Evolutionary conservation across 2,113 vertebrate genomes (phyloP).

Genomic region (Xenopus borealis): DNA sequence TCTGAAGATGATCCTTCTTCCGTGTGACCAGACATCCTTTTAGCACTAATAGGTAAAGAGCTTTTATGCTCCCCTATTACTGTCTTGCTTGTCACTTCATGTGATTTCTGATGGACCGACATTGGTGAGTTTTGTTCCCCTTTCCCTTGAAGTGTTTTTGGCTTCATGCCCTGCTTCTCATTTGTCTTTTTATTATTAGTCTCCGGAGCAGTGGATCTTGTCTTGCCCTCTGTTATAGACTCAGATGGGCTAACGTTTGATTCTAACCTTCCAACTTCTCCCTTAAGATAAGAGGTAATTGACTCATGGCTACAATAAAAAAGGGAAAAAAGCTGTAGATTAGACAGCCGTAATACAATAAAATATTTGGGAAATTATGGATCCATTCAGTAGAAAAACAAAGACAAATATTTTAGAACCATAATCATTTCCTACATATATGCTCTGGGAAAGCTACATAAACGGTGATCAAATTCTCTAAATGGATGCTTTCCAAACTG

Average conservation of each 20-base stretch:
- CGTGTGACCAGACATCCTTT: constrained; percentile 74
- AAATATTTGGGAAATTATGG: neutral
- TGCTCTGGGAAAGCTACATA: no score
- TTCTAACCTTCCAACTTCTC: constrained; percentile 79
- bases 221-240: constrained; percentile 67
- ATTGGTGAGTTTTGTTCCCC: constrained; percentile 59
- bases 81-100: constrained; percentile 68
- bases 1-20: constrained; percentile 79
- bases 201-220: constrained; percentile 68
- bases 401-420: no score
- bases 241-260: constrained; percentile 80
- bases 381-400: neutral
- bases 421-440: no score
- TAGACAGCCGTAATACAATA: constrained; percentile 12
- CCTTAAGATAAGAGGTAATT: constrained; percentile 85
- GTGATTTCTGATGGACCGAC: constrained; percentile 66
- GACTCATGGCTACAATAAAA: constrained; percentile 78
- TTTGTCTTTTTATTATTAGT: constrained; percentile 64
- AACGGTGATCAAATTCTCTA: no score
- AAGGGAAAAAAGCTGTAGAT: constrained; percentile 16
- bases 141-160: constrained; percentile 58
- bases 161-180: constrained; percentile 67
- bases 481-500: no score
- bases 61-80: constrained; percentile 66
- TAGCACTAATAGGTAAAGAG: constrained; percentile 72